Evolutionary conservation across 2,797 vertebrate species (phyloP).

Genomic region (Cuculus canorus): DNA sequence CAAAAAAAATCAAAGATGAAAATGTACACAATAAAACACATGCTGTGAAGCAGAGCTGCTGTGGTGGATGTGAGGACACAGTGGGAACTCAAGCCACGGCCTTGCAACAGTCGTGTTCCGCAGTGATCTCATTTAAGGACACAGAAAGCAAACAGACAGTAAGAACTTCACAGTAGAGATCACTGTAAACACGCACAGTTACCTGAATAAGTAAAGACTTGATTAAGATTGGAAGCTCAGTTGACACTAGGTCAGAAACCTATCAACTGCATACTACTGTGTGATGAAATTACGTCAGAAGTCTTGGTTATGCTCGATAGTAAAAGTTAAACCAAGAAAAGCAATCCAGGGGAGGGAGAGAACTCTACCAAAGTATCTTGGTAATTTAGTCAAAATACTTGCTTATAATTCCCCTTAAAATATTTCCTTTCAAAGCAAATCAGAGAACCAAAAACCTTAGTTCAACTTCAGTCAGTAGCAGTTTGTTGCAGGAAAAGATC

Average conservation of each 20-base stretch:
- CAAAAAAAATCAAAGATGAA: background rate
- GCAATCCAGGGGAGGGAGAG: background rate
- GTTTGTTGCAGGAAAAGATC: background rate
- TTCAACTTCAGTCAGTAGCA: background rate
- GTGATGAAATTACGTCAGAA: background rate
- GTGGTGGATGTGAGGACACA: accelerated
- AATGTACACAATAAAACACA: background rate
- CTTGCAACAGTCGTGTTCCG: accelerated
- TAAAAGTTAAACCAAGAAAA: background rate
- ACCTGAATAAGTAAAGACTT: background rate
- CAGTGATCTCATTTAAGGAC: background rate
- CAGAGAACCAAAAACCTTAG: background rate
- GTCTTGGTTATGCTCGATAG: background rate
- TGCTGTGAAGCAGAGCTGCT: accelerated
- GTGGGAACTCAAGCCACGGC: background rate
- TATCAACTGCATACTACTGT: background rate
- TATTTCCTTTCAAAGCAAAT: background rate
- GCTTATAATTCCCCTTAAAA: background rate
- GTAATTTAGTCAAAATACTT: background rate
- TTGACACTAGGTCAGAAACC: background rate
- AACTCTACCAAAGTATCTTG: background rate
- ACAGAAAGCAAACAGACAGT: background rate
- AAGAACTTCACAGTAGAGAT: background rate
- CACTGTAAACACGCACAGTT: background rate
- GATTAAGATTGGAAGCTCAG: background rate